Evolutionary conservation across 2,888 invertebrate genomes (phyloP).

Genomic region (Scaeva pyrastri): DNA sequence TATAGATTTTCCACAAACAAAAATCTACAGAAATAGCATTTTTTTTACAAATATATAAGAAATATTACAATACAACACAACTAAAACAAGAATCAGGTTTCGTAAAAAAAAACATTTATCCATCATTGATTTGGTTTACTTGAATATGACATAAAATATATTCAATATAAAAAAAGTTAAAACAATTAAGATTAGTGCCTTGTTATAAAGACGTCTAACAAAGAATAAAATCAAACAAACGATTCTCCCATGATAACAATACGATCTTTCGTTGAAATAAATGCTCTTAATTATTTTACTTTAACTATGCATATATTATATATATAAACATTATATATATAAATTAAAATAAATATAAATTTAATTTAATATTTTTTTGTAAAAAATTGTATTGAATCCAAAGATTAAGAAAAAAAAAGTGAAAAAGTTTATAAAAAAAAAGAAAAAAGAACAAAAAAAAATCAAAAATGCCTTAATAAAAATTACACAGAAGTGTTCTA

Average conservation of each 20-base stretch:
- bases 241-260: slow-evolving; percentile 49
- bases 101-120: slow-evolving; percentile 62
- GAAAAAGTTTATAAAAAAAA: slow-evolving; percentile 41
- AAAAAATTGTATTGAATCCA: slow-evolving; percentile 72
- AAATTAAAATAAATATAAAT: slow-evolving; percentile 26
- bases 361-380: slow-evolving; percentile 65
- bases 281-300: slow-evolving; percentile 44
- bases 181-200: slow-evolving; percentile 75
- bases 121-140: slow-evolving; percentile 51
- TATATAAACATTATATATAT: slow-evolving; percentile 1
- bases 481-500: slow-evolving; percentile 64
- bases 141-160: slow-evolving; percentile 31
- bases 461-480: slow-evolving; percentile 69
- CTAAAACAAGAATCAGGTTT: slow-evolving; percentile 68
- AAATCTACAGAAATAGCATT: slow-evolving; percentile 68
- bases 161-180: slow-evolving; percentile 44
- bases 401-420: slow-evolving; percentile 60
- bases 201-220: slow-evolving; percentile 71
- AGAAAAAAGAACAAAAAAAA: slow-evolving; percentile 44
- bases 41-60: slow-evolving; percentile 39
- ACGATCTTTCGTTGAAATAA: slow-evolving; percentile 42
- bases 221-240: slow-evolving; percentile 16
- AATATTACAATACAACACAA: slow-evolving; percentile 30
- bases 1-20: slow-evolving; percentile 58
- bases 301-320: slow-evolving; percentile 31